phyloP scores from a whole-genome alignment of 2,113 vertebrate genomes.

The Tupaia tana region DNA sequence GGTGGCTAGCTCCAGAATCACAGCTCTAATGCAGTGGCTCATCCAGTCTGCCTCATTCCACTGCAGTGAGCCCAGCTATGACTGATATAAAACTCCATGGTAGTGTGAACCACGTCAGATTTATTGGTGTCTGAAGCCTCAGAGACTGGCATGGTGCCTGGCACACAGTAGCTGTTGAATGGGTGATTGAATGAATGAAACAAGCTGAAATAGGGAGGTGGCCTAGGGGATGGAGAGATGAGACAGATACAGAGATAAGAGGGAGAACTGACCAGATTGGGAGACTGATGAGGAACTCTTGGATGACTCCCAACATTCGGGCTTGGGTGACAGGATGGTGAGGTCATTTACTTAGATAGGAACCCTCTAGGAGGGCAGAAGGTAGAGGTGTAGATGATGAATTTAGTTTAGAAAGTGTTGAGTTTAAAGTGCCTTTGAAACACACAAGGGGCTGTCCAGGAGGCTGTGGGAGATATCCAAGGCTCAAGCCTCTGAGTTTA shows the following conservation, averaged over 20 bases:
- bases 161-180: not conserved
- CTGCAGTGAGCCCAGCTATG: not conserved
- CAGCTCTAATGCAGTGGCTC: not conserved
- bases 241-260: constrained; percentile 40
- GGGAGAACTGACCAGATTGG: constrained; percentile 28
- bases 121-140: not conserved
- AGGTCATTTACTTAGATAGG: constrained; percentile 64
- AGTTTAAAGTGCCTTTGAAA: constrained; percentile 50
- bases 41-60: not conserved
- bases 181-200: constrained; percentile 18
- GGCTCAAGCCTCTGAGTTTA: not conserved
- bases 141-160: not conserved
- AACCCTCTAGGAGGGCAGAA: constrained; percentile 33
- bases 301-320: constrained; percentile 58
- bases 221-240: not conserved
- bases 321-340: constrained; percentile 51
- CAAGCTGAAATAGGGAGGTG: not conserved
- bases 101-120: not conserved
- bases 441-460: constrained; percentile 30
- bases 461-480: not conserved
- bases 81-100: not conserved
- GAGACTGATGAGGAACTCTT: constrained; percentile 45
- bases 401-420: constrained; percentile 28
- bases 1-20: not conserved
- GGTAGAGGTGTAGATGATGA: constrained; percentile 2